Base-by-base conservation (phyloP, 53 echinoderm and acorn worm genomes). In the Crossaster papposus region DNA sequence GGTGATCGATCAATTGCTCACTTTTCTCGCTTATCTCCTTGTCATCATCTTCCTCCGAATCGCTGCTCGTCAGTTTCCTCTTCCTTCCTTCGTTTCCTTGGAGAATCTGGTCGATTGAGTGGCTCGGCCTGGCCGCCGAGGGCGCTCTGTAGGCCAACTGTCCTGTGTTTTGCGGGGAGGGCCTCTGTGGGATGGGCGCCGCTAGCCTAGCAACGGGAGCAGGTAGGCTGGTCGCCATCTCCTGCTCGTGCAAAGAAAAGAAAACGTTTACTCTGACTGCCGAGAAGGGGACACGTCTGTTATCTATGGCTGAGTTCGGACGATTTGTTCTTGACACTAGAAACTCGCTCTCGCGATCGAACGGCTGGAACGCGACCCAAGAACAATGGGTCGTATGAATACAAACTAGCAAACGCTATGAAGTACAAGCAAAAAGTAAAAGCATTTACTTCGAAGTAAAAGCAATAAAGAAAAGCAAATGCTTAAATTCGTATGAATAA, bases 101-200 rank as follows among this genome's bases (percentile, higher is more conserved):
- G 9, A 92, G 81, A 58, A 92, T 92, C 18, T 88, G 71, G 22
- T 92, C 92, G 72, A 92, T 92, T 76, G 92, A 92, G 31, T 92
- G 92, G 54, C 80, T 87, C 34, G 79, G 88, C 17, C 72, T 88
- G 33, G 31, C 53, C 34, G 81, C 50, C n/a, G 83, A 37, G 44
- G 83, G 63, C 37, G 90, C 64, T 38, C 75, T 83, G 64, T 62
- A 63, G 53, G 63, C 55, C 12, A 72, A 65, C 32, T 73, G 88
- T 4, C 29, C 29, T 22, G 77, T 31, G 24, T 15, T 75, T 9
- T 72, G 80, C 6, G 86, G 54, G 12, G 88, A 62, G 51, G 88
- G 82, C 44, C 87, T 80, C 37, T 92, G 92, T 63, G 92, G 92
- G 32, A 87, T 73, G 1, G 88, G 92, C 29, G 92, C 88, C 32